Evolutionary conservation across 2,888 invertebrate species (phyloP), one percentile per base, ranked within the genome.

Genomic region (Trachelus tabidus): DNA sequence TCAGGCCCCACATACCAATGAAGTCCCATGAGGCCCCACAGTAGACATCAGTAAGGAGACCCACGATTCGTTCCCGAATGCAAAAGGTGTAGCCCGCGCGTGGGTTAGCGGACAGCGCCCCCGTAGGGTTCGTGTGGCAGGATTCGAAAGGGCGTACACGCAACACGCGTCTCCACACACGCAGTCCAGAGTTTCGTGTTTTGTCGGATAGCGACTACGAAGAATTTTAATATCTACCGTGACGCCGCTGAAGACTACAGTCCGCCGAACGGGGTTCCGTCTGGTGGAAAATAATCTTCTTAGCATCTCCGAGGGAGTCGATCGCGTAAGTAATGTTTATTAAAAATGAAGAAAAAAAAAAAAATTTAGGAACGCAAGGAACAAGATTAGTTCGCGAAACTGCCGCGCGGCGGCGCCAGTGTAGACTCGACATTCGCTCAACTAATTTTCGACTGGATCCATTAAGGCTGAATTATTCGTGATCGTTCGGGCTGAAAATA

Each of bases 41-140:
- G 31, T 71, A 31, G 71, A 34, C 33, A 71, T 71, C 71, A 34
- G 71, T 23, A 31, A 30, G n/a, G 40, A 31, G 75, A 75, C 15
- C 74, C 71, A 75, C 40, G 74, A 33, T 40, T 80, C 82, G 80
- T 81, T 86, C 82, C 80, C 82, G 83, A 84, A 88, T 87, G 87
- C 87, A 82, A 76, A 82, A 82, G 83, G 87, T 86, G 87, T 86
- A 85, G 82, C 78, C 77, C 84, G 84, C 86, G 86, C 86, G 84
- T 86, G 87, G 86, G 84, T 86, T 84, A 85, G 83, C 83, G 86
- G 82, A 84, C 78, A 78, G 75, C 73, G 74, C 74, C 71, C 34
- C 34, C 71, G 69, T 71, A 34, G 31, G 31, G 71, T 71, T 71
- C 71, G 71, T 71, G 71, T 71, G 31, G 71, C 34, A 71, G 71